Evolutionary conservation across 2,113 vertebrate species (phyloP).

Genomic region (Thymallus thymallus): DNA sequence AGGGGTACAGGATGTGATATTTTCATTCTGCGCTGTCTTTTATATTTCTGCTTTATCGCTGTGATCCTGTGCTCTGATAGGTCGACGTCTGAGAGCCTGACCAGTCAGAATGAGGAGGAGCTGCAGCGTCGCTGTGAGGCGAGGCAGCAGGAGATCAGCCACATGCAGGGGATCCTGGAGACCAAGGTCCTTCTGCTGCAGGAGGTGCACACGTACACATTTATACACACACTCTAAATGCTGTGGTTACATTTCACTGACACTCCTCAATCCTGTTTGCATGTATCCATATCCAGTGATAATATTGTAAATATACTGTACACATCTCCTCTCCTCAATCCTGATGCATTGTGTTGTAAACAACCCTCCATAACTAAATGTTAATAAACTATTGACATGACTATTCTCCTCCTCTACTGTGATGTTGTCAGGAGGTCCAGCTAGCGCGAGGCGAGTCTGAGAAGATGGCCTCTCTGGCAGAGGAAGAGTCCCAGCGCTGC

Average conservation of each 20-base stretch:
- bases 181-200: conserved; percentile 86
- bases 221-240: background rate
- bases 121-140: conserved; percentile 76
- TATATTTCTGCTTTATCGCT: no score
- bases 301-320: no score
- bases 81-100: conserved; percentile 70
- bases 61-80: conserved; percentile 55
- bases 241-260: no score
- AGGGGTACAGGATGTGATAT: no score
- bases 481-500: conserved; percentile 75
- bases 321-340: no score
- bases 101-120: conserved; percentile 78
- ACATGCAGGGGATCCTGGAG: conserved; percentile 79
- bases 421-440: conserved; percentile 77
- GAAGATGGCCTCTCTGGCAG: conserved; percentile 71
- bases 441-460: conserved; percentile 77
- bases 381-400: no score
- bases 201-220: conserved; percentile 71
- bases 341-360: background rate
- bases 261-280: no score
- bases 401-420: background rate
- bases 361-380: no score
- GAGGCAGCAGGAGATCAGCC: conserved; percentile 78
- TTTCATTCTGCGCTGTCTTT: no score
- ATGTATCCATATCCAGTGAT: no score